A percentile compares a stretch with the other conserved stretches of the same genome.
These are phyloP conservation scores for Apodemia mormo DNA, from an alignment of 2,888 invertebrate genomes.

Conservation along the genomic window DNA sequence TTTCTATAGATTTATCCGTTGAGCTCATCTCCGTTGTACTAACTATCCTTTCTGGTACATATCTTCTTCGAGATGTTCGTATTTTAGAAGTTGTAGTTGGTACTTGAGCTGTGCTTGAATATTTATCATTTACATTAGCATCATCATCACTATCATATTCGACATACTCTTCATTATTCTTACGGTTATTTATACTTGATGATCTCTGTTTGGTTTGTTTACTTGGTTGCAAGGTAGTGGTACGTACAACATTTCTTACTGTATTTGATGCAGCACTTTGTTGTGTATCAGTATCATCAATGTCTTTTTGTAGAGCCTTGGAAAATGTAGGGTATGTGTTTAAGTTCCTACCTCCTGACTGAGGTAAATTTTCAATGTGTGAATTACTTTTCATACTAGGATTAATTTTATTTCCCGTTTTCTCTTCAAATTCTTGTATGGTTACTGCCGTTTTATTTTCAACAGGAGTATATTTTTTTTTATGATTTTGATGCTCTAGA, in stretches of 20 bases:
- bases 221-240: conserved; percentile 37
- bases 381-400: conserved; percentile 30
- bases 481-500: conserved; percentile 60
- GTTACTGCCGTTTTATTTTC: conserved; percentile 61
- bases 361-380: conserved; percentile 36
- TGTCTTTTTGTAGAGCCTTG: conserved; percentile 29
- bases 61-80: conserved; percentile 48
- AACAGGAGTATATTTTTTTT: conserved; percentile 58
- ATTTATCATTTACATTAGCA: conserved; percentile 44
- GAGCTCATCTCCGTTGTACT: conserved; percentile 39
- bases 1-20: conserved; percentile 35
- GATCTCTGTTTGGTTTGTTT: conserved; percentile 27
- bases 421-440: conserved; percentile 54
- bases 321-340: conserved; percentile 38
- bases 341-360: conserved; percentile 49
- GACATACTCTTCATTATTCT: conserved; percentile 47
- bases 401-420: conserved; percentile 39
- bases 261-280: conserved; percentile 53
- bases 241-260: conserved; percentile 46
- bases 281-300: conserved; percentile 47
- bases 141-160: conserved; percentile 54
- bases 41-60: conserved; percentile 39
- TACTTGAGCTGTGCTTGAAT: conserved; percentile 40
- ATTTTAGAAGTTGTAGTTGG: conserved; percentile 52
- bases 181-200: conserved; percentile 36